Base-by-base conservation (phyloP, 1,140 invertebrate genomes). In the Nasonia vitripennis region DNA sequence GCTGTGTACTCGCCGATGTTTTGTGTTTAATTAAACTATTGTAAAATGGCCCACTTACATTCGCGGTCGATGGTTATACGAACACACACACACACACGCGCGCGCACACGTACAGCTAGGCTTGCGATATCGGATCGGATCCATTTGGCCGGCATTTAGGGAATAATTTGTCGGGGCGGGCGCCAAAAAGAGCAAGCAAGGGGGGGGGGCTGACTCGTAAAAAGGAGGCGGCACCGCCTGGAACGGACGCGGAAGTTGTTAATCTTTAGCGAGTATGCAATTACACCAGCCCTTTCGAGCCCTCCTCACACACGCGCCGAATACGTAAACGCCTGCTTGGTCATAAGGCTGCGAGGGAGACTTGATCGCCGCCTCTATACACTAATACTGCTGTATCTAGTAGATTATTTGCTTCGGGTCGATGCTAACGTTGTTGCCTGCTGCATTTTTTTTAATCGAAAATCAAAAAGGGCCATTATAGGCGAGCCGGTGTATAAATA, bases 221-320 rank as follows among this genome's bases (percentile, higher is more conserved):
- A 86, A 87, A 77, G 45, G 81, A 85, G 83, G 74, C 55, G 84
- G 67, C 68, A 27, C 82, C 75, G 27, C 37, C 17, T 73, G 81
- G 20, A 77, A 75, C 84, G 70, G 75, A 85, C 82, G 75, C 77
- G 68, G 86, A 87, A 88, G 87, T 88, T 89, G 84, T 89, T 89
- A 89, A 89, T 88, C 87, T 84, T 83, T 88, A 87, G 85, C 86
- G 37, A 86, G 71, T 81, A 78, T 87, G 87, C 88, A 88, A 89
- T 88, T 89, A 87, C 83, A 83, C 85, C 80, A 86, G 86, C 87
- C 82, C 37, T 77, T 23, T 41, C 37, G 6, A 14, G 2, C 37
- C 41, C 74, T 45, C 74, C n/a, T 10, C 37, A 27, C 68, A 62
- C 55, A 62, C 17, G 55, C 20, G 55, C 55, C 55, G 55, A 20